A percentile compares a stretch with the other conserved stretches of the same genome.
Evolutionary conservation across 1,140 invertebrate species (phyloP).

Genomic region (Ceratina calcarata): DNA sequence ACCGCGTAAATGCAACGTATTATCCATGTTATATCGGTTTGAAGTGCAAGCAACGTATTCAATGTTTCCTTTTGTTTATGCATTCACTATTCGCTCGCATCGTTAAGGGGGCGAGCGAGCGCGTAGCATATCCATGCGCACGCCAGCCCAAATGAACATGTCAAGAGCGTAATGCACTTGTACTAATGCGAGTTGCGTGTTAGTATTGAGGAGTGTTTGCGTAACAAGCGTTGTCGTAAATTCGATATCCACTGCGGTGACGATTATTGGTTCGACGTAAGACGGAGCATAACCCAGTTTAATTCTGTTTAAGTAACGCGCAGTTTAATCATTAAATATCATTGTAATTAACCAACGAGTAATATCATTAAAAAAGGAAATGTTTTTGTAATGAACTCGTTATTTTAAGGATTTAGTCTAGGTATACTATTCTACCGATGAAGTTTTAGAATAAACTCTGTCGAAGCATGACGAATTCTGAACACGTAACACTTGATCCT

Average conservation of each 20-base stretch:
- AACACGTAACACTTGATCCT: too few relatives aligned
- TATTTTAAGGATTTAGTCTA: too few relatives aligned
- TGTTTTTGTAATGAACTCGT: too few relatives aligned
- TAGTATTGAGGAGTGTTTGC: constrained; percentile 27
- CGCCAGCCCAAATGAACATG: constrained; percentile 60
- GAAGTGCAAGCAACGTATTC: constrained; percentile 50
- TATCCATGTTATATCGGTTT: background rate
- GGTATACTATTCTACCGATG: too few relatives aligned
- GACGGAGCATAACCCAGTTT: too few relatives aligned
- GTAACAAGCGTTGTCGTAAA: constrained; percentile 18
- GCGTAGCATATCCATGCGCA: constrained; percentile 43
- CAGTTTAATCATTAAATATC: too few relatives aligned
- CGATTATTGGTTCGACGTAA: constrained; percentile 5
- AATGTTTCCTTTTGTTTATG: constrained; percentile 59
- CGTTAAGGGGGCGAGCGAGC: constrained; percentile 38
- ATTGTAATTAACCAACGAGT: too few relatives aligned
- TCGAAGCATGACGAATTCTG: too few relatives aligned
- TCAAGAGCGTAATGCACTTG: constrained; percentile 62
- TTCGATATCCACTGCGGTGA: constrained; percentile 5
- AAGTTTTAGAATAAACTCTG: too few relatives aligned
- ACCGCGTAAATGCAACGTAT: constrained; percentile 4
- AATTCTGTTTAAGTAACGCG: too few relatives aligned
- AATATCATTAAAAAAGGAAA: too few relatives aligned
- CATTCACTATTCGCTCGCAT: constrained; percentile 27
- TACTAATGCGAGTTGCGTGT: constrained; percentile 54